These are phyloP conservation scores for Drosophila sturtevanti DNA, from an alignment of 1,140 invertebrate genomes.

Conservation along the genomic window DNA sequence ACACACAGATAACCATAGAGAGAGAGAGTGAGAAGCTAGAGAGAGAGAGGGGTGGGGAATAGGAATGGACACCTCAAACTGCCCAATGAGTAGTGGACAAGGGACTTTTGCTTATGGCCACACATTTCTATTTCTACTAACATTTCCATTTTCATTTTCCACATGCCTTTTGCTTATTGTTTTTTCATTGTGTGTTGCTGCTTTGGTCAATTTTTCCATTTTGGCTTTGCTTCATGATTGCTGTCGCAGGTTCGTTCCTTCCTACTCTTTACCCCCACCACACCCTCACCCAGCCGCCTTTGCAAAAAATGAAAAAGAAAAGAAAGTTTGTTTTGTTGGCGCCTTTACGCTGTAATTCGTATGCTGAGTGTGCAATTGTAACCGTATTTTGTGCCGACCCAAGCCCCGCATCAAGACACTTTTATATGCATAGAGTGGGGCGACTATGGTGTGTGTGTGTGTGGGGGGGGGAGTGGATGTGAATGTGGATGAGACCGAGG, in stretches of 20 bases:
- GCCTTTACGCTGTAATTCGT: conserved; percentile 80
- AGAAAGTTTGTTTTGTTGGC: conserved; percentile 56
- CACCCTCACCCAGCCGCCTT: too few relatives aligned
- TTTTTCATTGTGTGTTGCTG: conserved; percentile 57
- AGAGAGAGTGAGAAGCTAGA: too few relatives aligned
- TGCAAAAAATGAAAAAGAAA: conserved; percentile 10
- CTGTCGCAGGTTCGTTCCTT: conserved; percentile 63
- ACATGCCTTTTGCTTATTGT: conserved; percentile 60
- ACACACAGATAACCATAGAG: neutral
- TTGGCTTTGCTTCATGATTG: conserved; percentile 65
- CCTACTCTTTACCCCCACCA: neutral
- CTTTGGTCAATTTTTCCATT: conserved; percentile 66
- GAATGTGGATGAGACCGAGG: conserved; percentile 15
- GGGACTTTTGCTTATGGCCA: conserved; percentile 5
- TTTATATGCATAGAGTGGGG: conserved; percentile 61
- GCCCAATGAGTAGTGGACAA: conserved; percentile 9
- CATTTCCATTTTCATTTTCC: neutral
- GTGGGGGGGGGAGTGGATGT: conserved; percentile 29
- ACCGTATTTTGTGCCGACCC: conserved; percentile 68
- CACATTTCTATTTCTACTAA: conserved; percentile 1
- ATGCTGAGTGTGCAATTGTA: conserved; percentile 80
- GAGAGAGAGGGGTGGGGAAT: too few relatives aligned
- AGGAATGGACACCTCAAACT: conserved; percentile 41
- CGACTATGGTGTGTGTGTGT: too few relatives aligned
- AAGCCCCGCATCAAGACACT: conserved; percentile 58